Base-by-base conservation (phyloP, 2,888 invertebrate species). In the Drosophila subquinaria region DNA sequence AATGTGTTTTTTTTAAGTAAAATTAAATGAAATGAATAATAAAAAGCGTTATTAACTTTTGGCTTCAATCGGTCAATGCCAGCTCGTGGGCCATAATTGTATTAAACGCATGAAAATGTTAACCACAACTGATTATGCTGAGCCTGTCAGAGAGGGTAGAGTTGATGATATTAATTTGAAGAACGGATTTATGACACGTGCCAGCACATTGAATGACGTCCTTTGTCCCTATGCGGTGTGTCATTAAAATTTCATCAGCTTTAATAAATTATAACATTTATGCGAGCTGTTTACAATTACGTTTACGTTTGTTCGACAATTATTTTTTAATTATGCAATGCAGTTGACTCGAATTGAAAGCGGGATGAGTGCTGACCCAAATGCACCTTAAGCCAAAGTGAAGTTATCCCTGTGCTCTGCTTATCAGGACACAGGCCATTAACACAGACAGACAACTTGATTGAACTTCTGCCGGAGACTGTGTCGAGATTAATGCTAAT, bases 401-500 rank as follows among this genome's bases (percentile, higher is more conserved):
- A 78, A 63, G 61, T 57, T 65, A 47, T 27, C 45, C 15, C 23
- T 6, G 23, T n/a, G 15, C 33, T 23, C 15, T 2, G 40, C 78
- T 75, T 73, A 76, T 81, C 82, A 63, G 73, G 73, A 72, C 66
- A 80, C 70, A 82, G 78, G 72, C n/a, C n/a, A n/a, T n/a, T n/a
- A n/a, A n/a, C n/a, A n/a, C n/a, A n/a, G 47, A 36, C 74, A 76
- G 87, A 75, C 84, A 76, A 81, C 87, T 84, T 79, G 84, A 85
- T 85, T 84, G n/a, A n/a, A n/a, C n/a, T n/a, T n/a, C n/a, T n/a
- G n/a, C n/a, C n/a, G n/a, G n/a, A n/a, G n/a, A 33, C 73, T 63
- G 64, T 57, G 73, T 72, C 48, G 67, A 87, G 86, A 87, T 87
- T 87, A 87, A 88, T 87, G 86, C n/a, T n/a, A n/a, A n/a, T n/a